These are phyloP conservation scores for Cerceris rybyensis DNA, from an alignment of 2,888 invertebrate species.

Conservation along the genomic window DNA sequence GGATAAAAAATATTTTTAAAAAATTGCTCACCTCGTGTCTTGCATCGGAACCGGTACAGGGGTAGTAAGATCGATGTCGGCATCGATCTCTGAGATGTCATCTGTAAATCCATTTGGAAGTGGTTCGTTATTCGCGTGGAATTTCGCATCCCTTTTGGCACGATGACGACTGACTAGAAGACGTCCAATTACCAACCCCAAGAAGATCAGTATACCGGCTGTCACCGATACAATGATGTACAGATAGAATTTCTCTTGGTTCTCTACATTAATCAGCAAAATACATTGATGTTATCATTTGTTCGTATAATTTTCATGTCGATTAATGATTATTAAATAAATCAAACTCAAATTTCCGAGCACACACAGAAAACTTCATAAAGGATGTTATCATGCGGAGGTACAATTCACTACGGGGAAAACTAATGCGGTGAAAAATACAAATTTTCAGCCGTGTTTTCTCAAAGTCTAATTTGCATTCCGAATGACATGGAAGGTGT, in stretches of 20 bases:
- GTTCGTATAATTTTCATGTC: background rate
- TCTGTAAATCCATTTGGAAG: conserved; percentile 92
- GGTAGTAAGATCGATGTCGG: conserved; percentile 89
- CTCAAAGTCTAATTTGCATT: background rate
- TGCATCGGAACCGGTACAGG: conserved; percentile 85
- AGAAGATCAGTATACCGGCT: conserved; percentile 87
- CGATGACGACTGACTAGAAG: conserved; percentile 87
- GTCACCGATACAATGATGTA: conserved; percentile 91
- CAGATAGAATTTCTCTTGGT: conserved; percentile 90
- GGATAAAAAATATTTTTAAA: background rate
- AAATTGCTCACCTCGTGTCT: conserved; percentile 73
- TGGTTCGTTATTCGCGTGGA: conserved; percentile 88
- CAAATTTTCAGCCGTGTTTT: background rate
- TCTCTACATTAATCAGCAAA: conserved; percentile 83
- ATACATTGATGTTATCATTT: background rate
- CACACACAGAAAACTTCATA: too few species aligned
- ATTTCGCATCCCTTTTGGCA: conserved; percentile 86
- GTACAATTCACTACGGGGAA: conserved; percentile 21
- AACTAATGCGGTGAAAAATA: conserved; percentile 56
- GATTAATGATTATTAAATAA: background rate
- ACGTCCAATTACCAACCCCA: conserved; percentile 88
- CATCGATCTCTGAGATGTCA: conserved; percentile 93
- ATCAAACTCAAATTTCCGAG: background rate
- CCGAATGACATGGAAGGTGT: background rate
- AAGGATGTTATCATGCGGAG: conserved; percentile 42